A percentile compares a stretch with the other conserved stretches of the same genome.
Evolutionary conservation across 1,140 invertebrate species (phyloP).

Genomic region (Trichomalopsis sarcophagae): DNA sequence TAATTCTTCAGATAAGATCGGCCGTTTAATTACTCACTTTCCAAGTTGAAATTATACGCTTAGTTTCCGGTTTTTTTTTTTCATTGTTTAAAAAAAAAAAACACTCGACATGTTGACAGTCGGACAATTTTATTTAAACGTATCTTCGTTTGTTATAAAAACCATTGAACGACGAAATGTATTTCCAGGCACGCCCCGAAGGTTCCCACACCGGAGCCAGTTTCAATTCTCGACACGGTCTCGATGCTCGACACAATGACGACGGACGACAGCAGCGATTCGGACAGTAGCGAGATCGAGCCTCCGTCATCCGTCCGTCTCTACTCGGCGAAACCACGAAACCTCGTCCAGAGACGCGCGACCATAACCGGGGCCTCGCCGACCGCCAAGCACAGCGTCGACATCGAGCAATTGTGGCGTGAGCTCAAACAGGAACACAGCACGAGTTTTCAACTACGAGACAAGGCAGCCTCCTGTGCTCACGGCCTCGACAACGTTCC

Average conservation of each 20-base stretch:
- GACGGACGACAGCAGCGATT: slow-evolving; percentile 69
- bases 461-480: slow-evolving; percentile 83
- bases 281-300: slow-evolving; percentile 68
- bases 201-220: slow-evolving; percentile 67
- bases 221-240: slow-evolving; percentile 66
- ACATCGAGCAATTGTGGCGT: slow-evolving; percentile 83
- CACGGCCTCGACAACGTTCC: slow-evolving; percentile 80
- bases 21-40: too few species aligned
- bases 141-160: too few species aligned
- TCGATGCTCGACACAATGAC: slow-evolving; percentile 67
- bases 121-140: too few species aligned
- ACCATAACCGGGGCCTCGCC: slow-evolving; percentile 91
- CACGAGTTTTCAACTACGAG: slow-evolving; percentile 75
- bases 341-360: slow-evolving; percentile 86
- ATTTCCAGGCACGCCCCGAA: slow-evolving; percentile 62
- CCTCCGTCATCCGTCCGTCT: slow-evolving; percentile 73
- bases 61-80: neutral
- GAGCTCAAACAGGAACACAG: slow-evolving; percentile 78
- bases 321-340: slow-evolving; percentile 85
- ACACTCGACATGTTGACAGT: too few species aligned
- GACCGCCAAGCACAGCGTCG: slow-evolving; percentile 79
- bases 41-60: neutral
- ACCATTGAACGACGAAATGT: neutral
- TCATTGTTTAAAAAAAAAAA: neutral
- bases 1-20: too few species aligned